Percentiles rank a stretch among this genome's conserved stretches.
Evolutionary conservation across 2,113 vertebrate genomes (phyloP).

Genomic region (Toxotes jaculatrix): DNA sequence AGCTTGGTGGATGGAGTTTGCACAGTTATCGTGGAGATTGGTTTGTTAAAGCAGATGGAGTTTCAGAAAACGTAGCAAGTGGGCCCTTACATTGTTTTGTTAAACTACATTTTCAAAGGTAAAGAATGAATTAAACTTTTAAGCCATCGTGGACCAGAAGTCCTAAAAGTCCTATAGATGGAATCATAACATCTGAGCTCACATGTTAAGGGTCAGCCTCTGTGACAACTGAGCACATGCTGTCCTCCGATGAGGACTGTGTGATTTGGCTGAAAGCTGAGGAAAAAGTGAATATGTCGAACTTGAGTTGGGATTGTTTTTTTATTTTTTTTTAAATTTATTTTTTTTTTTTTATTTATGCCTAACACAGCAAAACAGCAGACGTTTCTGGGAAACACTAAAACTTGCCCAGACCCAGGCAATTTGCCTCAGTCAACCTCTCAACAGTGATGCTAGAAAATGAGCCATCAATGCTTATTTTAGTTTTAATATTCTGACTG

Average conservation of each 20-base stretch:
- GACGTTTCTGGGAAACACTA: not conserved
- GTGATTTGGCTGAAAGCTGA: not conserved
- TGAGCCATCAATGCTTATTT: not conserved
- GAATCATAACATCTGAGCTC: not conserved
- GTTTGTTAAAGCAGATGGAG: too few relatives aligned
- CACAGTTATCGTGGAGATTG: too few relatives aligned
- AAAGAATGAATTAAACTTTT: not conserved
- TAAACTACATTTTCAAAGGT: not conserved
- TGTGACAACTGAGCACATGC: not conserved
- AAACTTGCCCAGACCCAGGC: not conserved
- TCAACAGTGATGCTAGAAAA: not conserved
- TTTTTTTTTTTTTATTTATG: not conserved
- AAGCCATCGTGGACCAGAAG: too few relatives aligned
- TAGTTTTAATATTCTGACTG: not conserved
- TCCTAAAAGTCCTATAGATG: too few relatives aligned
- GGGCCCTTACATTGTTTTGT: not conserved
- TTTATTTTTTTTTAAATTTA: too few relatives aligned
- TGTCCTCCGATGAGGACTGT: not conserved
- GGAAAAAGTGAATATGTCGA: not conserved
- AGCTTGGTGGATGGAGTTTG: too few relatives aligned
- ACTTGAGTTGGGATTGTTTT: not conserved
- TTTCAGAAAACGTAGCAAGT: too few relatives aligned
- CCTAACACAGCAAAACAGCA: not conserved
- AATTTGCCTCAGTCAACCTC: not conserved
- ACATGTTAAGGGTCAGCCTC: not conserved